Evolutionary conservation across 2,113 vertebrate genomes (phyloP).

Genomic region (Phodopus roborovskii): DNA sequence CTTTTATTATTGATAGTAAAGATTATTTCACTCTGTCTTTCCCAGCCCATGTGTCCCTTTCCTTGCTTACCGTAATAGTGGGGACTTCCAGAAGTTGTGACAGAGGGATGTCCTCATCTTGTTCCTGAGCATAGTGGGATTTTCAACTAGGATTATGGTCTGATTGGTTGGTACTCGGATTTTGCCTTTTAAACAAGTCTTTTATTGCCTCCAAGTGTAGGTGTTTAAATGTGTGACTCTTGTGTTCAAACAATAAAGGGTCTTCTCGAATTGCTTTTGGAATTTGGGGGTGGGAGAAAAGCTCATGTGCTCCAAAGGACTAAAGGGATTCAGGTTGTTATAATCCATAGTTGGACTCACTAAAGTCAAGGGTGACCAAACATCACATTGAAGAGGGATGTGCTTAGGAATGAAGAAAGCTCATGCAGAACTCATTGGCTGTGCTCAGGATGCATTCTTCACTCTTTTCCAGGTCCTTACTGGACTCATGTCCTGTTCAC

Average conservation of each 20-base stretch:
- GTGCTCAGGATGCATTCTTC: fast-evolving
- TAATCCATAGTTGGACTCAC: neutral
- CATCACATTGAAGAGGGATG: neutral
- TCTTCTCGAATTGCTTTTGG: neutral
- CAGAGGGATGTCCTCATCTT: no score
- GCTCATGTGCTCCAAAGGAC: no score
- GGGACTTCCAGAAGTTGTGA: neutral
- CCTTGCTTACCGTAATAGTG: no score
- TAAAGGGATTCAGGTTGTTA: fast-evolving
- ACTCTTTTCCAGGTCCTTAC: conserved; percentile 88
- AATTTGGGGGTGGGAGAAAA: neutral
- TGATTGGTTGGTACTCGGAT: neutral
- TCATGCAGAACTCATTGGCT: fast-evolving
- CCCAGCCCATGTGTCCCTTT: neutral
- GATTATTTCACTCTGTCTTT: neutral
- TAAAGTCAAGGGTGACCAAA: neutral
- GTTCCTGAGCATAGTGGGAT: neutral
- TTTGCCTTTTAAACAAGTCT: neutral
- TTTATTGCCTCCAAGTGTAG: neutral
- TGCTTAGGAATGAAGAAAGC: fast-evolving
- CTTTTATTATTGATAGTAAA: neutral
- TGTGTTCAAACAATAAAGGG: neutral
- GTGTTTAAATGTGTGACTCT: neutral
- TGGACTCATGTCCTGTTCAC: conserved; percentile 98
- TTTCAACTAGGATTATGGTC: neutral